Evolutionary conservation across 2,797 vertebrate species (phyloP).

Genomic region (Lycodopsis pacificus): DNA sequence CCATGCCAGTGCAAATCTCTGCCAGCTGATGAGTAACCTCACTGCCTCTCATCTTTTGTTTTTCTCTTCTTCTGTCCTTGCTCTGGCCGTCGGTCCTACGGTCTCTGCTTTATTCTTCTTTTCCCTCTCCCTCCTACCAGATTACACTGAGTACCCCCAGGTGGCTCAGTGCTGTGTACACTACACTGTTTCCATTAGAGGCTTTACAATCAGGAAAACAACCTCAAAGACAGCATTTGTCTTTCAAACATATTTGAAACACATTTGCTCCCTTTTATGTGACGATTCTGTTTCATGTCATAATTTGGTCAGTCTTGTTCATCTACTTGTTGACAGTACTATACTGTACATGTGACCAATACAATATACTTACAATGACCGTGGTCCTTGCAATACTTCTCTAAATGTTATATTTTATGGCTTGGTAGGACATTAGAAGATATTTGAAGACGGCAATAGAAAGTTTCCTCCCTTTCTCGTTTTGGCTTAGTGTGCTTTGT

Average conservation of each 20-base stretch:
- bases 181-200: neutral
- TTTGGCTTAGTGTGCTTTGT: conserved; percentile 58
- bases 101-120: conserved; percentile 12
- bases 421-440: neutral
- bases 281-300: neutral
- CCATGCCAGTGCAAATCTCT: conserved; percentile 70
- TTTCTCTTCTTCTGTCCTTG: conserved; percentile 4
- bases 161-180: conserved; percentile 31
- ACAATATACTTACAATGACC: neutral
- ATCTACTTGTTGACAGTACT: conserved; percentile 34
- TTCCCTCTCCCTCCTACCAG: conserved; percentile 23
- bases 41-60: conserved; percentile 12
- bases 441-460: conserved; percentile 20
- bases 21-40: conserved; percentile 84
- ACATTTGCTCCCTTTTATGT: conserved; percentile 17
- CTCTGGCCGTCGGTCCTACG: conserved; percentile 70
- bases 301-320: neutral
- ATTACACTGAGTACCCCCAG: conserved; percentile 22
- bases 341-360: neutral
- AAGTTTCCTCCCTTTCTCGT: conserved; percentile 45
- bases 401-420: conserved; percentile 22
- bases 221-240: neutral
- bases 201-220: conserved; percentile 7
- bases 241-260: conserved; percentile 4
- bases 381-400: neutral